Evolutionary conservation across 2,888 invertebrate species (phyloP), one percentile per base, ranked within the genome.

Genomic region (Carabus problematicus): DNA sequence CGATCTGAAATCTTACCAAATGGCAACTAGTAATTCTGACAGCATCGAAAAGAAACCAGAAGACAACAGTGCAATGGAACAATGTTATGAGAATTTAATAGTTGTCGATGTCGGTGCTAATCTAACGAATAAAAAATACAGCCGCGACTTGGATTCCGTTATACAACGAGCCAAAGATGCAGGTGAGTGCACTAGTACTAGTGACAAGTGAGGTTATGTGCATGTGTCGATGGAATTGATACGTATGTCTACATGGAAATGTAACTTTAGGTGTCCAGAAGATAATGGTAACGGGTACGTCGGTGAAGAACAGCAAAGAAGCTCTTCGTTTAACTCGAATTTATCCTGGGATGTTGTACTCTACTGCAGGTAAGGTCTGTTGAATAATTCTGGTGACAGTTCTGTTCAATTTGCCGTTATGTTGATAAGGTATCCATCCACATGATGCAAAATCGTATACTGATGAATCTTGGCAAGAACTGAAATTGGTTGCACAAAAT

Each of bases 31-130:
- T 59, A 14, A 19, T 52, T 42, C 54, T 47, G 29, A 59, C 18
- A 40, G 39, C 19, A 59, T 40, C 59, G 59, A 60, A 41, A 42
- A 52, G 45, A 69, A 39, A 16, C 29, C 61, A 11, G 43, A 56
- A 68, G 71, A 76, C 56, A 73, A 75, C 29, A 73, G 77, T 1
- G 75, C 77, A 16, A 88, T 93, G 89, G 90, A 91, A 81, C 89
- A 91, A 77, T 94, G 92, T 81, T 94, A 93, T 80, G 94, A 95
- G 82, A 94, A 94, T 84, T 91, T 96, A 81, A 93, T 95, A 82
- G 88, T 96, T 68, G 91, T 95, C 74, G 96, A 96, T 83, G 91
- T 94, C 74, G 95, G 95, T 76, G 95, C 95, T 71, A 96, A 96
- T 88, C 85, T 96, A 78, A 95, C 94, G 29, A 95, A 95, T 83